These are phyloP conservation scores for Zonitis immaculata DNA, from an alignment of 2,888 invertebrate species.

Conservation along the genomic window DNA sequence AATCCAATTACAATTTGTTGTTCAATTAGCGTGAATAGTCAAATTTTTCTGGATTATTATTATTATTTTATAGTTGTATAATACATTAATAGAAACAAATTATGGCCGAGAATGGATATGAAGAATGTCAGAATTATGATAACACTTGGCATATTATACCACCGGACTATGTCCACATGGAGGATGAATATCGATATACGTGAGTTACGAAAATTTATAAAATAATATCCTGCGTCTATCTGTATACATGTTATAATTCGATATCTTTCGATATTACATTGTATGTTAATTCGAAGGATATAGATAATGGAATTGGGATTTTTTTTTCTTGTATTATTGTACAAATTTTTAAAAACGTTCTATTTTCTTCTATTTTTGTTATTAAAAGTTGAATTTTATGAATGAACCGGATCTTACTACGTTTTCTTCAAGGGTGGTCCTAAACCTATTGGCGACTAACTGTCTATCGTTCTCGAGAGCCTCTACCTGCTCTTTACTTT, in stretches of 20 bases:
- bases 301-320: background rate
- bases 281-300: conserved; percentile 9
- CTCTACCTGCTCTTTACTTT: conserved; percentile 19
- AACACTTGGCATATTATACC: conserved; percentile 66
- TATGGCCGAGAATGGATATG: conserved; percentile 59
- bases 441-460: conserved; percentile 33
- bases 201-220: conserved; percentile 49
- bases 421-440: conserved; percentile 36
- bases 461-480: conserved; percentile 26
- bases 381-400: conserved; percentile 27
- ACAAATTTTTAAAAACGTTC: background rate
- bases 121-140: conserved; percentile 56
- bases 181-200: conserved; percentile 67
- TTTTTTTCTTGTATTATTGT: background rate
- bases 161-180: conserved; percentile 63
- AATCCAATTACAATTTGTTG: too few relatives aligned
- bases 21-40: too few relatives aligned
- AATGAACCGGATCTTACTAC: conserved; percentile 34
- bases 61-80: too few relatives aligned
- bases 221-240: too few relatives aligned
- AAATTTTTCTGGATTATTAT: too few relatives aligned
- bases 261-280: conserved; percentile 1
- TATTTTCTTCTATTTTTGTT: too few relatives aligned
- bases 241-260: too few relatives aligned
- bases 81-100: too few relatives aligned